A percentile compares a stretch with the other conserved stretches of the same genome.
Evolutionary conservation across 1,140 invertebrate species (phyloP).

Genomic region (Mercenaria mercenaria): DNA sequence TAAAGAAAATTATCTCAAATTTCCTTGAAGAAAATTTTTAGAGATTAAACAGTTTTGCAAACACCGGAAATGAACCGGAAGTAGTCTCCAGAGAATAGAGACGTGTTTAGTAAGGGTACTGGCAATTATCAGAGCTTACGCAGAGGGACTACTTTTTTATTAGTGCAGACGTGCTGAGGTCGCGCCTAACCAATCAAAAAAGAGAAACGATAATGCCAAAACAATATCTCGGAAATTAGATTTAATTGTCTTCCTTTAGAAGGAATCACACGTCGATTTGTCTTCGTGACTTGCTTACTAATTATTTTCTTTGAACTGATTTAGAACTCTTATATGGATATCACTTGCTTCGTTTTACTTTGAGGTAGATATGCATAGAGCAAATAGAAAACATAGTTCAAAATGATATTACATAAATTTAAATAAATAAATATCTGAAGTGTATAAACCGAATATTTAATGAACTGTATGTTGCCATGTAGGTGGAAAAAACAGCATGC

Average conservation of each 20-base stretch:
- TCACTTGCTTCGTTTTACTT: background rate
- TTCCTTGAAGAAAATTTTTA: constrained; percentile 56
- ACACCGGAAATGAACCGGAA: constrained; percentile 66
- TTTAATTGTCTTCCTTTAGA: constrained; percentile 64
- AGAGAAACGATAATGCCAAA: constrained; percentile 61
- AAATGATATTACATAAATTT: no score
- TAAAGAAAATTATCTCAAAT: constrained; percentile 69
- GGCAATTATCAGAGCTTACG: constrained; percentile 59
- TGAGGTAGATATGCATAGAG: no score
- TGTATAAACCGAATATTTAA: no score
- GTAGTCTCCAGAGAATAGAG: constrained; percentile 47
- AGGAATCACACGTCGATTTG: constrained; percentile 65
- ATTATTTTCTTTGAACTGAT: constrained; percentile 63
- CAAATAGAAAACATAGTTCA: no score
- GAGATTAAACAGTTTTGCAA: constrained; percentile 67
- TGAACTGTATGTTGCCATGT: no score
- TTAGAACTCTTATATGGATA: background rate
- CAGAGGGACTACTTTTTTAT: constrained; percentile 61
- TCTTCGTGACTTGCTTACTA: constrained; percentile 64
- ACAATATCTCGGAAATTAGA: constrained; percentile 68
- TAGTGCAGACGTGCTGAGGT: constrained; percentile 49
- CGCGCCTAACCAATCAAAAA: constrained; percentile 61
- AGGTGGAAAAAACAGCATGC: no score
- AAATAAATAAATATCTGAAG: no score
- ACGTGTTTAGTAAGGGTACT: constrained; percentile 57